Conservation (phyloP, 2,797 vertebrate species). For the Bradypus variegatus region DNA sequence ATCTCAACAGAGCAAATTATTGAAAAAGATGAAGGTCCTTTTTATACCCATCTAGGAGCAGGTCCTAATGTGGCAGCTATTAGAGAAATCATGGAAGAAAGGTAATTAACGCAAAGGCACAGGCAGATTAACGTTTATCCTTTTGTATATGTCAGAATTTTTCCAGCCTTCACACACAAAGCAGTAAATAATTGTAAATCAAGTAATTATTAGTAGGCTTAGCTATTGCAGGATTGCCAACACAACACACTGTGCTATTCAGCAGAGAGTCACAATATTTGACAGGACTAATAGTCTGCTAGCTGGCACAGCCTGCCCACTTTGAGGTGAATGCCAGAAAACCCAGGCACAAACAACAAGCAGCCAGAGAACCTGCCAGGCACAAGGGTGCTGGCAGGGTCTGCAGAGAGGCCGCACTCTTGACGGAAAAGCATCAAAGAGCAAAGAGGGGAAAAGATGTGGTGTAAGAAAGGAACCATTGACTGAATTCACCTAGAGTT, state of each 20-base stretch:
- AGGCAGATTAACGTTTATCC: constrained; percentile 72
- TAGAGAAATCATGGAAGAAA: constrained; percentile 94
- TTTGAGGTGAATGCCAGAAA: constrained; percentile 67
- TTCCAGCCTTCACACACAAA: constrained; percentile 71
- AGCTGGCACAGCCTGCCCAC: constrained; percentile 68
- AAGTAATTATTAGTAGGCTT: constrained; percentile 73
- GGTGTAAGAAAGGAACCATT: background rate
- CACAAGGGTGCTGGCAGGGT: constrained; percentile 47
- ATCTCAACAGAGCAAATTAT: constrained; percentile 94
- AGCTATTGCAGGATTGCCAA: constrained; percentile 70
- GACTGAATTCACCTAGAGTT: background rate
- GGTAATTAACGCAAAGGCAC: constrained; percentile 82
- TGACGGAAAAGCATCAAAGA: constrained; percentile 1
- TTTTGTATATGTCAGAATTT: constrained; percentile 73
- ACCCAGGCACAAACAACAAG: constrained; percentile 61
- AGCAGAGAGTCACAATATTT: constrained; percentile 75
- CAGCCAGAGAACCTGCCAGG: constrained; percentile 64
- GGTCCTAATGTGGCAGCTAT: constrained; percentile 91
- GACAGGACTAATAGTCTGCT: constrained; percentile 71
- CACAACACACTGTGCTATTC: constrained; percentile 68
- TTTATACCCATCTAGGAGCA: constrained; percentile 98
- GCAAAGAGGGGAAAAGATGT: background rate
- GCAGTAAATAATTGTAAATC: constrained; percentile 73
- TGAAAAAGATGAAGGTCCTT: constrained; percentile 99
- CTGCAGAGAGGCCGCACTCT: constrained; percentile 51